Evolutionary conservation across 2,888 invertebrate species (phyloP).

Genomic region (Miltochrista miniata): DNA sequence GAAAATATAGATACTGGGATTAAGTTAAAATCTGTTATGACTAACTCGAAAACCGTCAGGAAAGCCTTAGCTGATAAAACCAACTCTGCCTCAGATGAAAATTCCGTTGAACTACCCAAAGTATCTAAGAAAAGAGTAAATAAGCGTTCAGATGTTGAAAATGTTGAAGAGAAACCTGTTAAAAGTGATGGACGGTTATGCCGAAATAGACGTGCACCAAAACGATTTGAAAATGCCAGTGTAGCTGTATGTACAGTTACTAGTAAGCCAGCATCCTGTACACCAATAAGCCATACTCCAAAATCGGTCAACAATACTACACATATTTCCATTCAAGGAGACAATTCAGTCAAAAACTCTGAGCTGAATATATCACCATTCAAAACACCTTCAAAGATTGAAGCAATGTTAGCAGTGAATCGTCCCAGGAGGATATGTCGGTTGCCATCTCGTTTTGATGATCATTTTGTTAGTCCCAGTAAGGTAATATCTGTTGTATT

Average conservation of each 20-base stretch:
- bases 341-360: slow-evolving; percentile 18
- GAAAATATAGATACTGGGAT: slow-evolving; percentile 55
- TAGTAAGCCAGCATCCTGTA: slow-evolving; percentile 21
- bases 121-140: slow-evolving; percentile 26
- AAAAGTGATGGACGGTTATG: slow-evolving; percentile 47
- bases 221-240: slow-evolving; percentile 52
- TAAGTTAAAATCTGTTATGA: slow-evolving; percentile 40
- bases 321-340: slow-evolving; percentile 5
- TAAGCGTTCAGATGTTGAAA: slow-evolving; percentile 13
- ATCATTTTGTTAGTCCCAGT: slow-evolving; percentile 64
- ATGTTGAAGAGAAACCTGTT: background rate
- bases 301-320: background rate
- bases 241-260: too few relatives aligned
- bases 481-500: too few relatives aligned
- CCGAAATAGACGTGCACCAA: slow-evolving; percentile 58
- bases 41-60: slow-evolving; percentile 44
- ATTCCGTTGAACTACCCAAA: slow-evolving; percentile 38
- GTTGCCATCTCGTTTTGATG: slow-evolving; percentile 66
- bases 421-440: slow-evolving; percentile 64
- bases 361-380: slow-evolving; percentile 36
- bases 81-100: slow-evolving; percentile 72
- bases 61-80: slow-evolving; percentile 71
- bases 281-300: background rate
- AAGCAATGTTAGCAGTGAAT: slow-evolving; percentile 49
- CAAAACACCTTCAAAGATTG: slow-evolving; percentile 48